Evolutionary conservation across 2,113 vertebrate genomes (phyloP), one percentile per base, ranked within the genome.

Genomic region (Caracal caracal): DNA sequence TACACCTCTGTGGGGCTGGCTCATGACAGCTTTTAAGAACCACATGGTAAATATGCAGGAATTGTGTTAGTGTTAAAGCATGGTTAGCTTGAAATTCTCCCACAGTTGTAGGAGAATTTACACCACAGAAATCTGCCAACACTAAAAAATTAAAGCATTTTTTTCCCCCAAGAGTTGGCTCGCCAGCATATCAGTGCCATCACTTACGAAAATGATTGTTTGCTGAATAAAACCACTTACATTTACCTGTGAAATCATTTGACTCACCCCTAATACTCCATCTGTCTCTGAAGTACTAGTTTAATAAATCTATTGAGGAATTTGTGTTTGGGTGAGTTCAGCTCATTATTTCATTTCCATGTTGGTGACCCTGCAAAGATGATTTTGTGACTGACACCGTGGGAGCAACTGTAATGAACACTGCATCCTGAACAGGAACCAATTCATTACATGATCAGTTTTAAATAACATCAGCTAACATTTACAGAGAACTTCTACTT

Each of bases 121-220:
- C 0, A 80, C 19, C 4, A 70, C 30, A 68, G 71, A 26, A 73
- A 59, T 59, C 35, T 87, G 5, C 19, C 94, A 82, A 43, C 5
- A 75, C 40, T 51, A 75, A 93, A 79, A 92, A 47, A 20, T 37
- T 7, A 78, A 59, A 75, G 0, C 0, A 70, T 66, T 59, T 24
- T 11, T 30, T 10, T 33, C 5, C 1, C 63, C 4, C n/a, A 22
- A 65, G 40, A 63, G 5, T 30, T 61, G 7, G 47, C 28, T 93
- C 83, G 8, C 37, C 6, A 88, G 35, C 15, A 76, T 10, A 71
- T 83, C 11, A 37, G 7, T 85, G 12, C 28, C 28, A 0, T 53
- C 78, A 87, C 7, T 91, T 97, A 47, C 8, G 19, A 63, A 94
- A 94, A 80, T 65, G 24, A 80, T 86, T 19, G 13, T 78, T 95